Percentiles rank a stretch among this genome's conserved stretches.
Conservation (phyloP, 2,888 invertebrate genomes). For the Harpalus rufipes region DNA sequence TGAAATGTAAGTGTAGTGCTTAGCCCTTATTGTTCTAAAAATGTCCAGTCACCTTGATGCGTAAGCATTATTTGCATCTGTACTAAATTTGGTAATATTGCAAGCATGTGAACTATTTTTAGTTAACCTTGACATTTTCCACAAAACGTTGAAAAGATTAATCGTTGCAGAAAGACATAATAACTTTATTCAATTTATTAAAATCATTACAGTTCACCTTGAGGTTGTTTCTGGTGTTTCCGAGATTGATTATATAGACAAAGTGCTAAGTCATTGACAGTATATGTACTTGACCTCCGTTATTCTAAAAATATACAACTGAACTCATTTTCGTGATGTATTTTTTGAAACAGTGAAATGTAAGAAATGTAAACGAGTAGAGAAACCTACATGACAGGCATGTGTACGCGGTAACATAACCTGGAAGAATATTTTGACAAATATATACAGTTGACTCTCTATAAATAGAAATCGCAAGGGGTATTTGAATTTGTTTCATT, state of each 20-base stretch:
- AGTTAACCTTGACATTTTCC: slow-evolving; percentile 48
- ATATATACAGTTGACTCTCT: no score
- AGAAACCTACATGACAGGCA: not conserved
- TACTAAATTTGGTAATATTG: slow-evolving; percentile 17
- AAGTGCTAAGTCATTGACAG: slow-evolving; percentile 31
- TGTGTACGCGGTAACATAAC: not conserved
- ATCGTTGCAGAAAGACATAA: slow-evolving; percentile 37
- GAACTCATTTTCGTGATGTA: not conserved
- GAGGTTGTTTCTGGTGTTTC: not conserved
- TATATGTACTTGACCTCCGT: not conserved
- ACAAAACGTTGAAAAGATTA: slow-evolving; percentile 16
- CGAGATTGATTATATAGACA: slow-evolving; percentile 24
- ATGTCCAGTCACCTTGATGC: not conserved
- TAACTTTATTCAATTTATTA: slow-evolving; percentile 47
- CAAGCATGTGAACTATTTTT: slow-evolving; percentile 39
- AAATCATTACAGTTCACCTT: slow-evolving; percentile 46
- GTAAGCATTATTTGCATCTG: not conserved
- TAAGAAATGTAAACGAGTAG: not conserved
- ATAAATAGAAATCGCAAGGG: no score
- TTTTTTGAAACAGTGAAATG: not conserved
- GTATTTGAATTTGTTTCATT: no score
- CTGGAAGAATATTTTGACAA: not conserved
- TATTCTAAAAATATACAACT: slow-evolving; percentile 28
- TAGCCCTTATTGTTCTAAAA: not conserved
- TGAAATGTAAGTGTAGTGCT: not conserved